These are phyloP conservation scores for Phthorimaea operculella DNA, from an alignment of 1,140 invertebrate genomes.

Conservation along the genomic window DNA sequence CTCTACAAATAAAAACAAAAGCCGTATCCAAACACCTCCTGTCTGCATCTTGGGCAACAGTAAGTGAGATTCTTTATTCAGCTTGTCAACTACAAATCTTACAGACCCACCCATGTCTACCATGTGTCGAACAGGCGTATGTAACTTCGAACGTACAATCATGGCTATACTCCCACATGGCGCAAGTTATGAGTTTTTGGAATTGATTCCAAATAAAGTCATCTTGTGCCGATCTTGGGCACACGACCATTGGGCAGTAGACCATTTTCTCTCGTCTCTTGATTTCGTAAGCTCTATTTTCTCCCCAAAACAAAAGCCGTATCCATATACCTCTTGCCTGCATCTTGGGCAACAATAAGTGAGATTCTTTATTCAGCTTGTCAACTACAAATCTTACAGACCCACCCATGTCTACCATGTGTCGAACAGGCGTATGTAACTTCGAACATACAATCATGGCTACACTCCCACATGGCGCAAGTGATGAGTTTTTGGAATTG, in stretches of 20 bases:
- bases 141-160: constrained; percentile 23
- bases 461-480: constrained; percentile 11
- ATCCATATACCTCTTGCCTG: constrained; percentile 7
- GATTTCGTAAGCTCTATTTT: too few relatives aligned
- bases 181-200: constrained; percentile 13
- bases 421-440: constrained; percentile 55
- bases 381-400: constrained; percentile 61
- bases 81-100: constrained; percentile 64
- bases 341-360: constrained; percentile 18
- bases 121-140: constrained; percentile 54
- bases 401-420: constrained; percentile 53
- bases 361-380: constrained; percentile 50
- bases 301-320: constrained; percentile 2
- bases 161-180: not conserved
- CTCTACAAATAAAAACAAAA: too few relatives aligned
- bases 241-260: too few relatives aligned
- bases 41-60: constrained; percentile 10
- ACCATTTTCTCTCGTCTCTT: too few relatives aligned
- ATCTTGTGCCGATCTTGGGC: too few relatives aligned
- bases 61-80: constrained; percentile 45
- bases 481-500: constrained; percentile 4
- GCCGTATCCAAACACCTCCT: constrained; percentile 6
- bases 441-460: not conserved
- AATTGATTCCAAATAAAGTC: too few relatives aligned
- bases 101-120: constrained; percentile 49